These are phyloP conservation scores for Aphelinus certus DNA, from an alignment of 1,140 invertebrate species.

Conservation along the genomic window DNA sequence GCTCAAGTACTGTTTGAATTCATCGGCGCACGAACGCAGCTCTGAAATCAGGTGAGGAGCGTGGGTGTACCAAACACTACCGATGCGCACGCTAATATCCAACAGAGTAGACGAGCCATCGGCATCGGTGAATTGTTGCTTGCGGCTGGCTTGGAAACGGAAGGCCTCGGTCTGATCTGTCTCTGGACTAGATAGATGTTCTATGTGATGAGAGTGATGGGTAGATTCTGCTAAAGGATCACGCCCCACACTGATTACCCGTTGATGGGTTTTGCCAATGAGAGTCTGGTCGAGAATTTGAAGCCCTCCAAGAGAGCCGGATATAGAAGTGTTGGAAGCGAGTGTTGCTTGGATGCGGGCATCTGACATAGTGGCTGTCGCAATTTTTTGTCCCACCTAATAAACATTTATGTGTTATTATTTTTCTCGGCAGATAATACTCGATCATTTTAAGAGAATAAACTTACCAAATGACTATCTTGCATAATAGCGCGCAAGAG, in stretches of 20 bases:
- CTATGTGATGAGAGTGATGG: conserved; percentile 40
- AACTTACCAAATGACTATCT: conserved; percentile 70
- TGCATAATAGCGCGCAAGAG: conserved; percentile 81
- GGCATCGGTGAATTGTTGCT: conserved; percentile 41
- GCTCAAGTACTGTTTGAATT: conserved; percentile 76
- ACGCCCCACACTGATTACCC: conserved; percentile 86
- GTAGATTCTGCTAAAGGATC: conserved; percentile 72
- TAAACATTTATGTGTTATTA: too few species aligned
- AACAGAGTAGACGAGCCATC: conserved; percentile 53
- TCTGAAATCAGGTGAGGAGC: conserved; percentile 87
- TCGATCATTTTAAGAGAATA: not conserved
- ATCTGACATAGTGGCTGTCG: conserved; percentile 90
- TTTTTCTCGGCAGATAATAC: not conserved
- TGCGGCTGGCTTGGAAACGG: conserved; percentile 55
- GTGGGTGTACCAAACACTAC: conserved; percentile 93
- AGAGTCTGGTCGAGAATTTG: conserved; percentile 90
- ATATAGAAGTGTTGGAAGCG: conserved; percentile 71
- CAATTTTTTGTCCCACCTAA: conserved; percentile 82
- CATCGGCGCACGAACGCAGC: conserved; percentile 77
- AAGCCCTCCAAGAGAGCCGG: conserved; percentile 89
- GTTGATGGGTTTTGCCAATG: conserved; percentile 83
- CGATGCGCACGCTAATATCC: conserved; percentile 76
- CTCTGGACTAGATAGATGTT: conserved; percentile 50
- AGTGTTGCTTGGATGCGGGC: conserved; percentile 90
- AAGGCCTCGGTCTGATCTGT: conserved; percentile 56